Percentiles rank a stretch among this genome's conserved stretches.
phyloP scores from a whole-genome alignment of 2,888 invertebrate genomes.

The Punctoribates punctum region DNA sequence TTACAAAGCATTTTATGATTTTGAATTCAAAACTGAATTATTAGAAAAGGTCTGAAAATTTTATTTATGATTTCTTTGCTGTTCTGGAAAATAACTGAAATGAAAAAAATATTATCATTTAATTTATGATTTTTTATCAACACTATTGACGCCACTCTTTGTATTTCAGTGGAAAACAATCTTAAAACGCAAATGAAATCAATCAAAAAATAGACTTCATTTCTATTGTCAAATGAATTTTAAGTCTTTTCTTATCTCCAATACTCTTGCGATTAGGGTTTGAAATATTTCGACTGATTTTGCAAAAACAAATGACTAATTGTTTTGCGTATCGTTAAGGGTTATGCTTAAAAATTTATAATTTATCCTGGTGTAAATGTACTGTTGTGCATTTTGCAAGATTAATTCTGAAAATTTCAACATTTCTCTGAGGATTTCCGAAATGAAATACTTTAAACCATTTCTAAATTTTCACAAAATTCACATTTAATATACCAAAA shows the following conservation, averaged over 20 bases:
- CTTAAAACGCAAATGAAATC: background rate
- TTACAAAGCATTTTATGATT: slow-evolving; percentile 28
- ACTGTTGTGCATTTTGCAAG: too few species aligned
- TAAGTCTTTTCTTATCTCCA: background rate
- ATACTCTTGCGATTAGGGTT: background rate
- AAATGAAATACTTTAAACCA: background rate
- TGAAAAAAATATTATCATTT: slow-evolving; percentile 3
- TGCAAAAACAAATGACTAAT: background rate
- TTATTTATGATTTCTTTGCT: too few species aligned
- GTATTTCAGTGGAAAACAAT: background rate
- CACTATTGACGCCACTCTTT: background rate
- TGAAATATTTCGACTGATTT: slow-evolving; percentile 11
- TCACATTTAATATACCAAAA: background rate
- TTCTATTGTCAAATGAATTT: background rate
- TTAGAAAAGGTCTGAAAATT: too few species aligned
- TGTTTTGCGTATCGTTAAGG: background rate
- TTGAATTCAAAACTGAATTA: background rate
- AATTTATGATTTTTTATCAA: slow-evolving; percentile 18
- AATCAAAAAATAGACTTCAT: background rate
- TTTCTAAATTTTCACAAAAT: background rate
- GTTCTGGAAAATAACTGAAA: slow-evolving; percentile 22
- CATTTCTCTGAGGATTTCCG: slow-evolving; percentile 3
- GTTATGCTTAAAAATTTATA: background rate
- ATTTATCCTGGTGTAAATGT: too few species aligned
- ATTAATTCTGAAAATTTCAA: background rate